Conservation (phyloP, 2,113 vertebrate species). For the Dipodomys spectabilis region DNA sequence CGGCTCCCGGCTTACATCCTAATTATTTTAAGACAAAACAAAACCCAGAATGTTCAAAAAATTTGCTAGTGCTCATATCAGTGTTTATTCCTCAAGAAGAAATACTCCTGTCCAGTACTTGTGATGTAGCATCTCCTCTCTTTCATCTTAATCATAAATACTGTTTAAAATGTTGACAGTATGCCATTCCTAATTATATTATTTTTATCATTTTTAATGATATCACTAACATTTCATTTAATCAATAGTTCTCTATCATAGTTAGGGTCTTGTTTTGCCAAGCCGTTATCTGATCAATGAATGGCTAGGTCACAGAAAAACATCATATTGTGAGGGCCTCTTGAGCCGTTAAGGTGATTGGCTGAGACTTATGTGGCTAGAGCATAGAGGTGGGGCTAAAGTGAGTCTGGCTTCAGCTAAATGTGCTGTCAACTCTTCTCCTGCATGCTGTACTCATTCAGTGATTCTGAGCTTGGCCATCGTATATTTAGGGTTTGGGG, state of each 20-base stretch:
- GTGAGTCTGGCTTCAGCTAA: background rate
- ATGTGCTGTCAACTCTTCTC: background rate
- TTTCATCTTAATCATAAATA: conserved; percentile 32
- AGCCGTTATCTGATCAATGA: background rate
- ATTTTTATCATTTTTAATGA: conserved; percentile 12
- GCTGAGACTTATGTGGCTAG: background rate
- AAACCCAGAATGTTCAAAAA: background rate
- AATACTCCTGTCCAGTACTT: background rate
- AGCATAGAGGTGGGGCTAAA: background rate
- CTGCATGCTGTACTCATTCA: background rate
- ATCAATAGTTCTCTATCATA: background rate
- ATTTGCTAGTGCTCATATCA: background rate
- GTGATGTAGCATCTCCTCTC: background rate
- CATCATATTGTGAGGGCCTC: background rate
- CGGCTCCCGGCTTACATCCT: background rate
- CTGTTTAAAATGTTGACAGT: conserved; percentile 35
- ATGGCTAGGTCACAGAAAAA: background rate
- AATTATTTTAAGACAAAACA: conserved; percentile 57
- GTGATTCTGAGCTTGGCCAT: conserved; percentile 19
- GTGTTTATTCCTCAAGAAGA: background rate
- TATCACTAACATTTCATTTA: conserved; percentile 17
- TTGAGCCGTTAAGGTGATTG: background rate
- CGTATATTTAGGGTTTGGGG: background rate
- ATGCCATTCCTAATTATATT: conserved; percentile 30
- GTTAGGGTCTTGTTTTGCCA: background rate